Evolutionary conservation across 2,113 vertebrate species (phyloP).

Genomic region (Nothoprocta pentlandii): DNA sequence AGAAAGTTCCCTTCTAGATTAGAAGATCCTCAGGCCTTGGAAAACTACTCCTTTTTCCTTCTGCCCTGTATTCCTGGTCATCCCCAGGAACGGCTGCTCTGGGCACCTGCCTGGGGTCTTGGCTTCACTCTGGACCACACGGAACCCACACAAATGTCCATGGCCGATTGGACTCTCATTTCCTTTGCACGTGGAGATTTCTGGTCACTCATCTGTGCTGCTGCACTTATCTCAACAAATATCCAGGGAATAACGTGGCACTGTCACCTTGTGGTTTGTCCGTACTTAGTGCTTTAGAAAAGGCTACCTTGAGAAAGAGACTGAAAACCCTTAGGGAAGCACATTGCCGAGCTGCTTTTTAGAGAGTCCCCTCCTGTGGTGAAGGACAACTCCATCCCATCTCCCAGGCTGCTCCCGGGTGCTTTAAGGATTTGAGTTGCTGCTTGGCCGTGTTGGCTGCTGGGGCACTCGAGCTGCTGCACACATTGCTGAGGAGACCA

Average conservation of each 20-base stretch:
- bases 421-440: neutral
- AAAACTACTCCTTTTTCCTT: neutral
- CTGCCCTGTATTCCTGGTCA: neutral
- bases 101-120: neutral
- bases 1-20: neutral
- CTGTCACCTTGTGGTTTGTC: neutral
- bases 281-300: neutral
- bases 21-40: neutral
- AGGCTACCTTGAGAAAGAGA: neutral
- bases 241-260: rapidly evolving
- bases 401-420: too few relatives aligned
- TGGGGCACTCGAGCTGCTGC: neutral
- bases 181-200: neutral
- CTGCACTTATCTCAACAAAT: neutral
- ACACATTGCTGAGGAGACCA: neutral
- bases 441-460: neutral
- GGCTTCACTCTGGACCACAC: neutral
- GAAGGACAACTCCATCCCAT: neutral
- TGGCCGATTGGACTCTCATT: neutral
- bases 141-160: neutral
- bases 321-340: rapidly evolving
- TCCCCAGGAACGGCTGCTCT: neutral
- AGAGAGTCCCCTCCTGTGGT: neutral
- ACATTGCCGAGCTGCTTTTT: neutral
- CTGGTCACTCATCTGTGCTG: neutral